phyloP scores from a whole-genome alignment of 2,888 invertebrate genomes.

The Drosophila macrothrix region DNA sequence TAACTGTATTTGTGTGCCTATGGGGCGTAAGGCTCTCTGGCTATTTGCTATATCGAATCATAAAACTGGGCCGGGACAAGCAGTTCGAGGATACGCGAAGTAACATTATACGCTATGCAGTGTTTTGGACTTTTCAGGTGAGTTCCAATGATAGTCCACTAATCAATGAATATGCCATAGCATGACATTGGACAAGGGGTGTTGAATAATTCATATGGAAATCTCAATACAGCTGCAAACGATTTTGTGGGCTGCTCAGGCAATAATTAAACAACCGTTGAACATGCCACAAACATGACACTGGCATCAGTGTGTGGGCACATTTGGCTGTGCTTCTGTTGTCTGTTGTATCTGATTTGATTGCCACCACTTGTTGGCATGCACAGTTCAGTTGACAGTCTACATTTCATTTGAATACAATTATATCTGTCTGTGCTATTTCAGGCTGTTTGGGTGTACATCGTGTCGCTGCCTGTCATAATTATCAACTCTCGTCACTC shows the following conservation, averaged over 20 bases:
- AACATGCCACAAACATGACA: conserved; percentile 8
- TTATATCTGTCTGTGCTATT: background rate
- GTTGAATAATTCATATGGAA: conserved; percentile 58
- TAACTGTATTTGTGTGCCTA: conserved; percentile 93
- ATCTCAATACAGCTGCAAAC: conserved; percentile 26
- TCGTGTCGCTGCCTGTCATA: conserved; percentile 96
- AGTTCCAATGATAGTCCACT: conserved; percentile 39
- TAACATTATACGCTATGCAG: conserved; percentile 94
- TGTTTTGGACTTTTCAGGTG: conserved; percentile 96
- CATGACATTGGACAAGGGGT: conserved; percentile 52
- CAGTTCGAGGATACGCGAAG: conserved; percentile 95
- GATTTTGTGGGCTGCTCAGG: background rate
- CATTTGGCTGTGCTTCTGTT: conserved; percentile 22
- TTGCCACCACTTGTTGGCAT: conserved; percentile 61
- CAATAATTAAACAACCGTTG: conserved; percentile 17
- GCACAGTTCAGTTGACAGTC: conserved; percentile 6
- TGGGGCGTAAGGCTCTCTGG: conserved; percentile 95
- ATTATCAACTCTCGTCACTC: conserved; percentile 95
- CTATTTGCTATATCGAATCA: conserved; percentile 94
- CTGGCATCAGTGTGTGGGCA: conserved; percentile 2
- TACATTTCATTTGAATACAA: conserved; percentile 7
- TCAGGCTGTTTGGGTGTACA: conserved; percentile 95
- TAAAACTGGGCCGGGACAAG: conserved; percentile 95
- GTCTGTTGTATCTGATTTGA: conserved; percentile 51
- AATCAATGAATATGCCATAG: conserved; percentile 61